Evolutionary conservation across 2,888 invertebrate genomes (phyloP), one percentile per base, ranked within the genome.

Genomic region (Listrodromus nycthemerus): DNA sequence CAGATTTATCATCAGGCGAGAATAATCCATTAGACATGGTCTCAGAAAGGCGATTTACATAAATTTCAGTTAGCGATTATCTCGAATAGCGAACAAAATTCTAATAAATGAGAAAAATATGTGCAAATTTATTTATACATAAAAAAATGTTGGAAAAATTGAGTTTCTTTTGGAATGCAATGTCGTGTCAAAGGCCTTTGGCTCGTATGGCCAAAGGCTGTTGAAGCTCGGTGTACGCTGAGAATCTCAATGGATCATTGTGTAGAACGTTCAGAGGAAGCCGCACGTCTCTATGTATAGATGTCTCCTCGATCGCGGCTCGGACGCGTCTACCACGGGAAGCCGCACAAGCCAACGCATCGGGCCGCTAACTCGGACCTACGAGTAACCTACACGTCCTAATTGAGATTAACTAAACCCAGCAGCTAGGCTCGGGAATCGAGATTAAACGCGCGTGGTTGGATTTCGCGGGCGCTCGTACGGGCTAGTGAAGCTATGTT

Each of bases 231-330:
- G 19, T 27, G 50, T 78, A 48, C 24, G 30, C 63, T 1, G 13
- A 24, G 45, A 19, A 41, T 73, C 73, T 73, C 65, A 74, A 73
- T 73, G 74, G 80, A 71, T 80, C 80, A 45, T 66, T 79, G 66
- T 74, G 19, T 50, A 27, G 33, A 45, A 13, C 21, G 45, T 41
- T 71, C 73, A 7, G 30, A 48, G 33, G 69, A 78, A 78, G 70
- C 58, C 58, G 13, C 52, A 24, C 70, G 24, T 50, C 63, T 50
- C n/a, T 73, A 55, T 79, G 52, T 66, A 48, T 21, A 41, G 65
- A 61, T 69, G 71, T 61, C 45, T 70, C 58, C 24, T 52, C 50
- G 37, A 65, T 67, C 37, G 79, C 30, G 41, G 79, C 33, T 80
- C 61, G 61, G 58, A 63, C 67, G 30, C 80, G 48, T 50, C 67